These are phyloP conservation scores for Edolisoma coerulescens DNA, from an alignment of 2,113 vertebrate species.

Conservation along the genomic window DNA sequence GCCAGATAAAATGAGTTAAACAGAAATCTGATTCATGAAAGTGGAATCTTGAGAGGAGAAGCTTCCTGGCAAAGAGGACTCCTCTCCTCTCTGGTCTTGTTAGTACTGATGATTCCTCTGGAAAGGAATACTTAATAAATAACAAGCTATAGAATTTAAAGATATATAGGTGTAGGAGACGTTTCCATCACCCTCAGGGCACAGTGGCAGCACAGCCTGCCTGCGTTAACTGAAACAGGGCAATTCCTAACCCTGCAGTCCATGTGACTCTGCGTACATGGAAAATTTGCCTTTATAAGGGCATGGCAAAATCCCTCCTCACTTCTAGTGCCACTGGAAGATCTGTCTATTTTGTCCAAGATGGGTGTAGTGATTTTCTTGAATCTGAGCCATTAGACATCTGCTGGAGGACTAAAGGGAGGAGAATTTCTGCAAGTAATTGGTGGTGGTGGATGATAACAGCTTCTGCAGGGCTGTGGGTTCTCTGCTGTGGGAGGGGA, in stretches of 20 bases:
- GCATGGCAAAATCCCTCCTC: background rate
- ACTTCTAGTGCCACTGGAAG: background rate
- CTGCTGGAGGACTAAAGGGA: background rate
- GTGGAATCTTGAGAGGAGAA: slow-evolving; percentile 34
- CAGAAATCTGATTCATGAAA: slow-evolving; percentile 47
- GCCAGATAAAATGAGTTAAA: slow-evolving; percentile 32
- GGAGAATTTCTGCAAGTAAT: background rate
- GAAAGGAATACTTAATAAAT: background rate
- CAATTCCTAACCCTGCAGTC: background rate
- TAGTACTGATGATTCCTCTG: background rate
- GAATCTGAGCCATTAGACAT: slow-evolving; percentile 14
- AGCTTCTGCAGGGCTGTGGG: background rate
- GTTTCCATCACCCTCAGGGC: background rate
- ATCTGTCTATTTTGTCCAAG: background rate
- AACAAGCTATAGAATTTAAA: background rate
- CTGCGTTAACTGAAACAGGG: background rate
- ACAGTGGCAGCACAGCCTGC: background rate
- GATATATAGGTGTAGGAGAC: background rate
- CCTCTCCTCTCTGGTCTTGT: background rate
- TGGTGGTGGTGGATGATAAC: background rate
- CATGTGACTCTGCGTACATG: accelerated
- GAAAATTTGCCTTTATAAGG: slow-evolving; percentile 16
- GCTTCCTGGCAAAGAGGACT: background rate
- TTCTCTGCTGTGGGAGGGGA: background rate
- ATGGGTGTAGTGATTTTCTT: slow-evolving; percentile 37